A percentile compares a stretch with the other conserved stretches of the same genome.
Evolutionary conservation across 2,113 vertebrate genomes (phyloP).

Genomic region (Struthio camelus): DNA sequence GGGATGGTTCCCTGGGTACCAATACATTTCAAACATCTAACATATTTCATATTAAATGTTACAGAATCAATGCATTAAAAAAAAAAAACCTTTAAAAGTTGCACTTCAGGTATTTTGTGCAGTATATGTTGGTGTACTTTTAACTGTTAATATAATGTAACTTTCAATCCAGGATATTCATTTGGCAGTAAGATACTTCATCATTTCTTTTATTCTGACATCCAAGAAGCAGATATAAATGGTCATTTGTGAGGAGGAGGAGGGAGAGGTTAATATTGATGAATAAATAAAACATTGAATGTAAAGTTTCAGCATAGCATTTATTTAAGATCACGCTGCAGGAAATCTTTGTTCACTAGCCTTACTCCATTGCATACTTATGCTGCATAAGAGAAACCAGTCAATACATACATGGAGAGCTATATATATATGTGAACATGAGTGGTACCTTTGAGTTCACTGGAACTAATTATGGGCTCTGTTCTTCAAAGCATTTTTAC

Average conservation of each 20-base stretch:
- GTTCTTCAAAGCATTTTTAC: background rate
- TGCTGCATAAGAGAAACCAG: background rate
- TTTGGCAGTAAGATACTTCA: background rate
- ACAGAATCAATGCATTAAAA: background rate
- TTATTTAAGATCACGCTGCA: background rate
- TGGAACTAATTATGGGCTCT: background rate
- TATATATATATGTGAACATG: background rate
- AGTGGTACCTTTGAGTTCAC: background rate
- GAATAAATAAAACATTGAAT: background rate
- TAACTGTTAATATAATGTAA: background rate
- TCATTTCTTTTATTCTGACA: background rate
- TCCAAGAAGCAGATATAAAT: background rate
- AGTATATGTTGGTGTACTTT: background rate
- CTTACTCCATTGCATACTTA: background rate
- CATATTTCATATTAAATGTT: background rate
- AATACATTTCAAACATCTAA: background rate
- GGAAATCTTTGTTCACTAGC: background rate
- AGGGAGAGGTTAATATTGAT: background rate
- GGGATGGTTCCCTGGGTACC: background rate
- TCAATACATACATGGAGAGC: background rate
- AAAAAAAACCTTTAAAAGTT: background rate
- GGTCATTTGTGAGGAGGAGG: background rate
- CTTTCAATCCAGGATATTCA: background rate
- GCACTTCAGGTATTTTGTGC: background rate
- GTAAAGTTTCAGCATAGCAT: background rate